Conservation (phyloP, 2,797 vertebrate genomes). For the Alca torda region DNA sequence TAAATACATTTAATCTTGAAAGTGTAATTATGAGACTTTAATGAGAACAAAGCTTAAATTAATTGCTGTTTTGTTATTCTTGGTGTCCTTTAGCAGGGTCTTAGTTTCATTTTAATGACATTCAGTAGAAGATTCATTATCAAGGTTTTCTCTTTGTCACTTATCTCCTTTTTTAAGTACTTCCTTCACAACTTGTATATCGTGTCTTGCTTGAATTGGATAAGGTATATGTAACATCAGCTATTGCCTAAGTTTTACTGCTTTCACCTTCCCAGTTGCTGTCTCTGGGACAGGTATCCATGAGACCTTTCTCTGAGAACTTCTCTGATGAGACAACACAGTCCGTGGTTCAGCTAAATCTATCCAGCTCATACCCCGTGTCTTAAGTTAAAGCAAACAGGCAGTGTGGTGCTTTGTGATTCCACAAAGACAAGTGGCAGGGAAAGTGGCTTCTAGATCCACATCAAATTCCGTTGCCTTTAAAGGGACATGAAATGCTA, state of each 20-base stretch:
- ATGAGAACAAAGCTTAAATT: constrained; percentile 62
- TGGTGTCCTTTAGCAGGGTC: constrained; percentile 11
- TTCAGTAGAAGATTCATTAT: background rate
- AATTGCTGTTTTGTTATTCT: constrained; percentile 45
- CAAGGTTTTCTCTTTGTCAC: background rate
- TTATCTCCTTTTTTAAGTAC: background rate
- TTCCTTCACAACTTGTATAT: background rate
- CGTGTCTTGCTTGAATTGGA: background rate
- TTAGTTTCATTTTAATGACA: constrained; percentile 48
- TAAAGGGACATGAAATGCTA: background rate
- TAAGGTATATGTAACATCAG: background rate
- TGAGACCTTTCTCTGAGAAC: background rate
- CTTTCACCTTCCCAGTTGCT: background rate
- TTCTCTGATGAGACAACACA: background rate
- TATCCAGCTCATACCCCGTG: background rate
- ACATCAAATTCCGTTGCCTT: background rate
- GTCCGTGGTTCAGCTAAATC: background rate
- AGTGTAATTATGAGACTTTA: constrained; percentile 62
- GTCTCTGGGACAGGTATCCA: background rate
- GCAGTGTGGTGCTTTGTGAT: background rate
- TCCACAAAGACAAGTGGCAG: fast-evolving
- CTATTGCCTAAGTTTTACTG: background rate
- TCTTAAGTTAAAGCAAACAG: background rate
- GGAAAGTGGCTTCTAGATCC: background rate
- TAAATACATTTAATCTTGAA: constrained; percentile 51